Conservation (phyloP, 2,113 vertebrate species). For the Neomonachus schauinslandi region DNA sequence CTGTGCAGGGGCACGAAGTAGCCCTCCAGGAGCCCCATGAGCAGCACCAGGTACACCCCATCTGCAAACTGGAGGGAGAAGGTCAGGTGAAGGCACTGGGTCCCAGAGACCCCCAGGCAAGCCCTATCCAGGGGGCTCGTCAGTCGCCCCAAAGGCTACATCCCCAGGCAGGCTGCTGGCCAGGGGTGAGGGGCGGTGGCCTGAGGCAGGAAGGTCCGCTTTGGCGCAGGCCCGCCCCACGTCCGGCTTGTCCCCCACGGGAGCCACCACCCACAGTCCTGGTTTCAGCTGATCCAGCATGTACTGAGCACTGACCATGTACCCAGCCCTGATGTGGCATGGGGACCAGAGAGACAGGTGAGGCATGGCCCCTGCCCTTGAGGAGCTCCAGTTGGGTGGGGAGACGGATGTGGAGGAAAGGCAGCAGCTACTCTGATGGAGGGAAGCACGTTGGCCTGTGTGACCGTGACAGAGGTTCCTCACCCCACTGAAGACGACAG, state of each 20-base stretch:
- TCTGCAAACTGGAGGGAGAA: constrained; percentile 94
- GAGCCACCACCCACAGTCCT: background rate
- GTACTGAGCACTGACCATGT: background rate
- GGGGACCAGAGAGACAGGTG: background rate
- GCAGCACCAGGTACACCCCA: constrained; percentile 96
- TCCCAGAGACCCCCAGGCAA: background rate
- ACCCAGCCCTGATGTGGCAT: background rate
- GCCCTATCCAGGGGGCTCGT: background rate
- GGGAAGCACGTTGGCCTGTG: background rate
- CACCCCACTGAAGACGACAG: background rate
- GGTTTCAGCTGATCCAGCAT: background rate
- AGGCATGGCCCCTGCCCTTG: background rate
- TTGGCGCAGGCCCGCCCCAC: background rate
- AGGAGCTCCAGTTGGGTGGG: background rate
- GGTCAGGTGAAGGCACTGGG: background rate
- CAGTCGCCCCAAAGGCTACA: background rate
- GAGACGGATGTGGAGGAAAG: background rate
- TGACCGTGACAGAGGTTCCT: background rate
- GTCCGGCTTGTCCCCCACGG: background rate
- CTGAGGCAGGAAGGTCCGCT: background rate
- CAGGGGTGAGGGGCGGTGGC: background rate
- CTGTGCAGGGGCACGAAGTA: constrained; percentile 98
- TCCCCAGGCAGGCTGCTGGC: background rate
- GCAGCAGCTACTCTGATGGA: background rate
- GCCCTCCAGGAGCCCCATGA: constrained; percentile 98